Percentiles rank a stretch among this genome's conserved stretches.
phyloP scores from a whole-genome alignment of 1,140 invertebrate genomes.

The Drosophila triauraria region DNA sequence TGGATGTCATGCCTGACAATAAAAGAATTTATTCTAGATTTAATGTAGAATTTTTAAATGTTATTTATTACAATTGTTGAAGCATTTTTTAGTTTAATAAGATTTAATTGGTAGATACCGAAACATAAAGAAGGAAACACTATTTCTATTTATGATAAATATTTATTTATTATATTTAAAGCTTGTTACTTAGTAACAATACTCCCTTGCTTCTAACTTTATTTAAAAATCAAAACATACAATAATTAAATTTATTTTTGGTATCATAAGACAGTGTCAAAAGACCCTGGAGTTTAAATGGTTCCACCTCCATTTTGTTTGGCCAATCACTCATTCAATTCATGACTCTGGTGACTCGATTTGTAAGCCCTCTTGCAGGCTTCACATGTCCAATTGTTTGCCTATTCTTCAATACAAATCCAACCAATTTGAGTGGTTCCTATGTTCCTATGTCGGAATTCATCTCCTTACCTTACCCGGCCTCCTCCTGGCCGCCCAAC shows the following conservation, averaged over 20 bases:
- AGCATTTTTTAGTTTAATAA: too few relatives aligned
- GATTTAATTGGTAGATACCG: rapidly evolving
- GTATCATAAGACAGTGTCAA: too few relatives aligned
- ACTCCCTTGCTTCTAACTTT: not conserved
- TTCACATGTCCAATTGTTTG: slow-evolving; percentile 39
- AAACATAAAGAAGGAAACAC: too few relatives aligned
- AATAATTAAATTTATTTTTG: not conserved
- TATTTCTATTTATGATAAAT: not conserved
- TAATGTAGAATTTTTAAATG: not conserved
- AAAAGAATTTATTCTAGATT: too few relatives aligned
- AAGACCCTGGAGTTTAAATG: not conserved
- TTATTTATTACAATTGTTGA: not conserved
- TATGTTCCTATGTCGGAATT: slow-evolving; percentile 14
- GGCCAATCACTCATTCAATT: slow-evolving; percentile 20
- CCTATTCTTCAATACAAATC: slow-evolving; percentile 34
- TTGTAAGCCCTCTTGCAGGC: slow-evolving; percentile 40
- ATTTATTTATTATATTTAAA: not conserved
- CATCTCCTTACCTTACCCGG: not conserved
- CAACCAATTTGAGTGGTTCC: slow-evolving; percentile 35
- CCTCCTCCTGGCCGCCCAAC: not conserved
- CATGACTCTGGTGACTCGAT: slow-evolving; percentile 24
- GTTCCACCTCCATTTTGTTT: slow-evolving; percentile 5
- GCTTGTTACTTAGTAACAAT: too few relatives aligned
- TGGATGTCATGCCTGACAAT: too few relatives aligned
- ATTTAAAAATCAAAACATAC: too few relatives aligned